Evolutionary conservation across 2,888 invertebrate genomes (phyloP).

Genomic region (Rapana venosa): DNA sequence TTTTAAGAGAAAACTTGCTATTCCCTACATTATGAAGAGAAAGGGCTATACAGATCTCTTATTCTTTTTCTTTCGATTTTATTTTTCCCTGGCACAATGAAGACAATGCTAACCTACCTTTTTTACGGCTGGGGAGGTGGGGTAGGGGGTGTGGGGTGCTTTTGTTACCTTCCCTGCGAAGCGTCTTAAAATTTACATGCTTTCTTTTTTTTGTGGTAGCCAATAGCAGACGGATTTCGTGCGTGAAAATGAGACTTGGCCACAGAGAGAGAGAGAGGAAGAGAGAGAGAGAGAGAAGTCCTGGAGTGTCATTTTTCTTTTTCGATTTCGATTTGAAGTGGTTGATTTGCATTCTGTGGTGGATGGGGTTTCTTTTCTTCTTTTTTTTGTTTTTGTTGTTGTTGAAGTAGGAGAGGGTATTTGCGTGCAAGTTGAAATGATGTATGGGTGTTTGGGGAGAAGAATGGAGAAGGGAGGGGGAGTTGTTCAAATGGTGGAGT

Average conservation of each 20-base stretch:
- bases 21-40: too few species aligned
- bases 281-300: too few species aligned
- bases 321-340: not conserved
- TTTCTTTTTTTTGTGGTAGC: conserved; percentile 11
- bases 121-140: not conserved
- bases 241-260: conserved; percentile 4
- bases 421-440: not conserved
- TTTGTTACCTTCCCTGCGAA: not conserved
- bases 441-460: not conserved
- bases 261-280: too few species aligned
- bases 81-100: not conserved
- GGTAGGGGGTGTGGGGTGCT: too few species aligned
- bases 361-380: too few species aligned
- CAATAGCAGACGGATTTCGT: conserved; percentile 8
- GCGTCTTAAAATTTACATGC: conserved; percentile 34
- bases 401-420: not conserved
- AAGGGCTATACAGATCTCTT: too few species aligned
- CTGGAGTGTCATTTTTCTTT: conserved; percentile 20
- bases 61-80: not conserved
- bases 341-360: conserved; percentile 1
- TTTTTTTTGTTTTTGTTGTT: not conserved
- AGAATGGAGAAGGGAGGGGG: too few species aligned
- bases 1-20: too few species aligned
- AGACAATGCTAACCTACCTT: not conserved
- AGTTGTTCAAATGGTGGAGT: too few species aligned